phyloP scores from a whole-genome alignment of 2,797 vertebrate genomes.

The Caiman crocodilus region DNA sequence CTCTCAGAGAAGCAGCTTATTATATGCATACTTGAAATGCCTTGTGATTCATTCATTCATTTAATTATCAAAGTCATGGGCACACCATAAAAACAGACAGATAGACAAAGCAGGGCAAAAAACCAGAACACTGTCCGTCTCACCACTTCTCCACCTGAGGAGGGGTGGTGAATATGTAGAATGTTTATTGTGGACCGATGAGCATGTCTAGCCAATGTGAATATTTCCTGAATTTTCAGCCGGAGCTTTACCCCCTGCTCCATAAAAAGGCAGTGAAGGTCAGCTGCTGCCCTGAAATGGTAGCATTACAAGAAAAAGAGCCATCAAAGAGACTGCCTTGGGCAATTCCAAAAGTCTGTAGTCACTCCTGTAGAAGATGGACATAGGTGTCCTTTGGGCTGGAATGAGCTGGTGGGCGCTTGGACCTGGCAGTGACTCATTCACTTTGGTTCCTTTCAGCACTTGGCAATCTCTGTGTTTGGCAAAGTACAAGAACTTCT shows the following conservation, averaged over 20 bases:
- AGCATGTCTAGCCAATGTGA: background rate
- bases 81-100: background rate
- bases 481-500: background rate
- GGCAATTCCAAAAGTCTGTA: background rate
- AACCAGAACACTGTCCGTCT: background rate
- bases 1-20: background rate
- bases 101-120: background rate
- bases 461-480: background rate
- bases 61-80: background rate
- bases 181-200: background rate
- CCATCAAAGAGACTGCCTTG: background rate
- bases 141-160: background rate
- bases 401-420: background rate
- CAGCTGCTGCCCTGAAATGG: background rate
- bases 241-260: background rate
- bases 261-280: background rate
- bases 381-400: background rate
- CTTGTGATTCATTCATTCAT: background rate
- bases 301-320: background rate
- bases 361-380: background rate
- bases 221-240: background rate
- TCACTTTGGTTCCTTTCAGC: background rate
- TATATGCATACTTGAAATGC: background rate
- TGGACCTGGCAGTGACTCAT: background rate
- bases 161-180: background rate